Base-by-base conservation (phyloP, 2,113 vertebrate genomes). In the Pholis gunnellus region DNA sequence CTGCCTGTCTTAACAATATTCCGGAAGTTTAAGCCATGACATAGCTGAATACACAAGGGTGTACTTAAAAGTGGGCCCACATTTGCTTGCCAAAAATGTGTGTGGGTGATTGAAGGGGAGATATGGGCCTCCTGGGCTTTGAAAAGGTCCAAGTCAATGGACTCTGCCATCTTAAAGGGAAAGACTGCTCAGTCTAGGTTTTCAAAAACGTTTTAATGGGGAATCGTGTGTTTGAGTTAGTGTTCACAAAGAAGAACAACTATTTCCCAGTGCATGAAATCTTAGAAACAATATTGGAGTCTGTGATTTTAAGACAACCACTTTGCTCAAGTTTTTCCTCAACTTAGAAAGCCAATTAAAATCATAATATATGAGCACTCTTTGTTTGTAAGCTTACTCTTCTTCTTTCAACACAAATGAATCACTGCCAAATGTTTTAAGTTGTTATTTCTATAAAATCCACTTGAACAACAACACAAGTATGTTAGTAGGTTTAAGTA, bases 1-100 rank as follows among this genome's bases (percentile, higher is more conserved):
- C 93, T 94, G 93, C 88, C 88, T 91, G 91, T 82, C 87, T 89
- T 84, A 89, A 93, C 87, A 94, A 94, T 91, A 92, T 90, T 79
- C 86, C 84, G 85, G 86, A 93, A 92, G 90, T 89, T 89, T 83
- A 90, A 91, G 87, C 79, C 77, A 86, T 89, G 89, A 92, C 91
- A 92, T 93, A 91, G 92, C 88, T 90, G 84, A 93, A 93, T 91
- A 91, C 93, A 92, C 90, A 79, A 84, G 94, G 92, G 92, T 68
- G 80, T 74, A 88, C 90, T 93, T 91, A 90, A 93, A 88, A 91
- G 88, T 82, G 86, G 90, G 86, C 91, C 91, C 91, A 86, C 87
- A 89, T 93, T 94, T 80, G 81, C 82, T 79, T 82, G 84, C 91
- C 84, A 88, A 85, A 91, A 89, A 94, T 93, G 89, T 88, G 89